These are phyloP conservation scores for Tachycineta bicolor DNA, from an alignment of 2,113 vertebrate genomes.

Conservation along the genomic window DNA sequence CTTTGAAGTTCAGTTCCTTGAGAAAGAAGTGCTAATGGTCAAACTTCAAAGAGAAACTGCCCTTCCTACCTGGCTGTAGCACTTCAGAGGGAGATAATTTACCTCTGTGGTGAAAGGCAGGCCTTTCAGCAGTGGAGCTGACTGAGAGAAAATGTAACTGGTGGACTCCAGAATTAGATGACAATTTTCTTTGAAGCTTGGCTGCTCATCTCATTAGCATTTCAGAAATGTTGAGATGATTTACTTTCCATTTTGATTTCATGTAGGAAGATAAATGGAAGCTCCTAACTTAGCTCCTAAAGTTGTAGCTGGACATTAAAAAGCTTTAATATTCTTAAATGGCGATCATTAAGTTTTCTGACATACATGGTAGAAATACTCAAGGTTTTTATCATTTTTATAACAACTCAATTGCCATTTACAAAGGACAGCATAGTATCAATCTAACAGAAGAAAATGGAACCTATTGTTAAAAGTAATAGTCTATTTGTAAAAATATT, in stretches of 20 bases:
- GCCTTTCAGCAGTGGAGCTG: not conserved
- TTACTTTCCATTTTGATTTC: slow-evolving; percentile 14
- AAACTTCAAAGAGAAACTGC: slow-evolving; percentile 61
- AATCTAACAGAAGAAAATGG: not conserved
- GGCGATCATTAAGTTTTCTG: not conserved
- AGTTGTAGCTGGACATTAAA: not conserved
- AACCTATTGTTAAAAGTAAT: not conserved
- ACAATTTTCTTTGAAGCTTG: slow-evolving; percentile 58
- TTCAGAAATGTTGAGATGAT: slow-evolving; percentile 14
- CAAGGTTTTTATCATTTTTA: not conserved
- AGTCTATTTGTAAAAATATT: no score
- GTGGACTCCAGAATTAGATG: slow-evolving; percentile 28
- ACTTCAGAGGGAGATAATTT: slow-evolving; percentile 60
- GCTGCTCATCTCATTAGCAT: slow-evolving; percentile 26
- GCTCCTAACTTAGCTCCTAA: not conserved
- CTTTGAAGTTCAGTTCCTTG: slow-evolving; percentile 43
- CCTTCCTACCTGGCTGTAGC: slow-evolving; percentile 25
- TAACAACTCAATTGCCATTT: not conserved
- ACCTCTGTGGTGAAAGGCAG: slow-evolving; percentile 20
- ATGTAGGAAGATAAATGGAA: not conserved
- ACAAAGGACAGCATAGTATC: not conserved
- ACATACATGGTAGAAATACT: not conserved
- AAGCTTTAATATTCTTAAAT: not conserved
- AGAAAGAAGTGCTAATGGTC: slow-evolving; percentile 34
- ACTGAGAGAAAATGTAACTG: not conserved